Base-by-base conservation (phyloP, 2,797 vertebrate genomes). In the Pangasius djambal region DNA sequence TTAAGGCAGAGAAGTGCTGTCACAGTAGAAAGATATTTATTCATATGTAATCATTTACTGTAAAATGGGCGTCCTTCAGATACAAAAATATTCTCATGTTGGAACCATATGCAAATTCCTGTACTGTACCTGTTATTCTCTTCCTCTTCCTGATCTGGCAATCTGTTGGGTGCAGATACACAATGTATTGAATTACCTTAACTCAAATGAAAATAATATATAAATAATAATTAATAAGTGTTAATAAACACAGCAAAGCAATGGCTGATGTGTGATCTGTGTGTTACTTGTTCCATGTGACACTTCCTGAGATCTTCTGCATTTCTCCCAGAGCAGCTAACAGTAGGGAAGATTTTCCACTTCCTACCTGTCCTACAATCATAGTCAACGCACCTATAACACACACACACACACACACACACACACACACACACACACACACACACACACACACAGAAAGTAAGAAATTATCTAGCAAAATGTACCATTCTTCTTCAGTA, bases 291-390 rank as follows among this genome's bases (percentile, higher is more conserved):
- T 97, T 98, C 99, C 99, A 99, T 87, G 92, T 96, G 92, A 99
- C 92, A 0, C 86, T 95, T 77, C 99, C 99, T 0, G 98, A 98
- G 57, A 98, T 93, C 95, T 97, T 97, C 95, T 99, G 98, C 98
- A 99, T 99, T 93, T 99, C 99, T n/a, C 99, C 98, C 85, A 99
- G 96, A 0, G 97, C 97, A 52, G 98, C 99, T 88, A 99, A 94
- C 88, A 99, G 93, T 91, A 99, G 96, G 6, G 99, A 99, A 0
- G 99, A 99, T 90, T 99, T 99, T 86, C 99, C 99, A 3, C 97
- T 98, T 89, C 99, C 99, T 89, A 99, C 98, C 90, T 99, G 98
- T 40, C 99, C 99, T 83, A 99, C 99, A 6, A 99, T 98, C 98
- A 99, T 99, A 0, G 99, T 99, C 93, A 99, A 95, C 93, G 99